Conservation (phyloP, 2,888 invertebrate genomes). For the Metalampra italica region DNA sequence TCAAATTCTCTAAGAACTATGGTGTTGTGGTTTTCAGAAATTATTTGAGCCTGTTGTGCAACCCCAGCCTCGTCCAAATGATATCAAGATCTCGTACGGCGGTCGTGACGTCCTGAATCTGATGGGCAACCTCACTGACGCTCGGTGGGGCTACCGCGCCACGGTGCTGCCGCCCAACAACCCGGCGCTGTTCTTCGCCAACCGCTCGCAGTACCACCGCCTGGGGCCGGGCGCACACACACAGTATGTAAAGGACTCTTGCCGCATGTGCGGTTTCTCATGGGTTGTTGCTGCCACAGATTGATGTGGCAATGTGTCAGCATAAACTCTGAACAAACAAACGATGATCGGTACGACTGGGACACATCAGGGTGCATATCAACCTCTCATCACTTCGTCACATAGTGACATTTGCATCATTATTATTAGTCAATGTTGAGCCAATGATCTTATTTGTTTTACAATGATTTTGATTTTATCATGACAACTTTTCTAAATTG, state of each 20-base stretch:
- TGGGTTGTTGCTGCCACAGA: conserved; percentile 72
- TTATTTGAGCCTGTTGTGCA: conserved; percentile 64
- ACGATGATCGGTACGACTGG: conserved; percentile 55
- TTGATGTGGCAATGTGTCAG: conserved; percentile 47
- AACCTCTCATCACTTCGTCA: conserved; percentile 44
- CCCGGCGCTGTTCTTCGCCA: conserved; percentile 78
- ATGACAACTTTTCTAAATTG: not conserved
- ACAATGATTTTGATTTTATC: not conserved
- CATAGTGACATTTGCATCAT: conserved; percentile 38
- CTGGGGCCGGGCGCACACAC: conserved; percentile 76
- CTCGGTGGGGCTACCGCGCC: conserved; percentile 76
- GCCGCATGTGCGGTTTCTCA: conserved; percentile 71
- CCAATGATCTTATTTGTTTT: conserved; percentile 45
- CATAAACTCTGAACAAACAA: conserved; percentile 57
- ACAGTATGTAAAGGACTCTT: conserved; percentile 77
- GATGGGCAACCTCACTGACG: conserved; percentile 73
- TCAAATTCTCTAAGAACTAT: too few relatives aligned
- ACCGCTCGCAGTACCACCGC: conserved; percentile 81
- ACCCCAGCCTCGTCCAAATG: conserved; percentile 65
- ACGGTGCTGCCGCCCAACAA: conserved; percentile 77
- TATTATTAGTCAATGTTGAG: conserved; percentile 28
- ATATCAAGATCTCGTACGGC: conserved; percentile 66
- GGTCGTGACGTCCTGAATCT: conserved; percentile 80
- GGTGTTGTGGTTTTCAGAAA: conserved; percentile 49
- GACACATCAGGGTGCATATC: conserved; percentile 65